Percentiles rank a stretch among this genome's conserved stretches.
Evolutionary conservation across 2,888 invertebrate species (phyloP).

Genomic region (Cheilosia vernalis): DNA sequence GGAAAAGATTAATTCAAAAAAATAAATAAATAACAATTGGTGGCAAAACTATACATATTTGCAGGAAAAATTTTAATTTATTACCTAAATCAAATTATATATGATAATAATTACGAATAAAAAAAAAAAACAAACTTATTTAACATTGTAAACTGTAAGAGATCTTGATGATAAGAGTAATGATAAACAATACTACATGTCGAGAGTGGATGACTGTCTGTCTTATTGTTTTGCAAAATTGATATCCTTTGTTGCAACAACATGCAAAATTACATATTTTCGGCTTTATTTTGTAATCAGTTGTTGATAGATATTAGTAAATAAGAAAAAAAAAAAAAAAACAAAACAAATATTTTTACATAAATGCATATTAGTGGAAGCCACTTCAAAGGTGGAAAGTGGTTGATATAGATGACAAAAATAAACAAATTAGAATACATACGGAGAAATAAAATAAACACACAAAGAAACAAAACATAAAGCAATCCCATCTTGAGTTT

Average conservation of each 20-base stretch:
- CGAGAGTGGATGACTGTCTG: conserved; percentile 58
- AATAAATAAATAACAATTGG: not conserved
- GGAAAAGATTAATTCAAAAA: not conserved
- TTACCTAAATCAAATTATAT: too few species aligned
- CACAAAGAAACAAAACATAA: not conserved
- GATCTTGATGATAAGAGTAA: conserved; percentile 11
- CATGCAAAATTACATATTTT: conserved; percentile 4
- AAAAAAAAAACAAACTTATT: not conserved
- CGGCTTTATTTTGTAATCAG: conserved; percentile 30
- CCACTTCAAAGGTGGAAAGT: conserved; percentile 21
- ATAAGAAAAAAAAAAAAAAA: conserved; percentile 29
- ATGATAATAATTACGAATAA: not conserved
- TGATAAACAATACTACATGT: conserved; percentile 42
- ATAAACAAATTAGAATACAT: conserved; percentile 5
- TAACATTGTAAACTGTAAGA: not conserved
- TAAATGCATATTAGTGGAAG: conserved; percentile 27
- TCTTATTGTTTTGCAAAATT: conserved; percentile 50
- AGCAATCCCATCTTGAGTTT: conserved; percentile 17
- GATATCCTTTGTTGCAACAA: conserved; percentile 43
- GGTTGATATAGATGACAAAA: conserved; percentile 31
- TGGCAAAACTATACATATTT: conserved; percentile 2
- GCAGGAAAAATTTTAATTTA: not conserved
- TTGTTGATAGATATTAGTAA: conserved; percentile 49
- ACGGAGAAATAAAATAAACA: not conserved
- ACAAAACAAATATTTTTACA: conserved; percentile 53